These are phyloP conservation scores for Eonycteris spelaea DNA, from an alignment of 2,113 vertebrate species.

Conservation along the genomic window DNA sequence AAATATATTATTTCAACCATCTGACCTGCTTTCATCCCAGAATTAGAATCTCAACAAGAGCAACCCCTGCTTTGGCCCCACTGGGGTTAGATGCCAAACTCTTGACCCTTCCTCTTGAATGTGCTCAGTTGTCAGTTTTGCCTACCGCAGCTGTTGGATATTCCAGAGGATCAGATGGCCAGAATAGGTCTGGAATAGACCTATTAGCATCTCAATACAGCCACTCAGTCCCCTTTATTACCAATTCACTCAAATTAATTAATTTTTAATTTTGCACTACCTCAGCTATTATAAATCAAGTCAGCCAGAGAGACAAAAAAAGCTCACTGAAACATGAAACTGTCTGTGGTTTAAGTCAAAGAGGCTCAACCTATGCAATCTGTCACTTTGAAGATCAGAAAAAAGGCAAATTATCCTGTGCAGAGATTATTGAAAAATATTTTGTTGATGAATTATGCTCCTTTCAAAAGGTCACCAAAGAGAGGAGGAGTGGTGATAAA, in stretches of 20 bases:
- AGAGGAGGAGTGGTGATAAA: not conserved
- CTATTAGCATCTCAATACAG: constrained; percentile 77
- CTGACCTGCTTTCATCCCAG: not conserved
- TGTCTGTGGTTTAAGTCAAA: constrained; percentile 61
- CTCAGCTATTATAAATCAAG: constrained; percentile 84
- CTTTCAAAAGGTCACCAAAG: constrained; percentile 63
- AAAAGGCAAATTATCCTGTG: constrained; percentile 74
- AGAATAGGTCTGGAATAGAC: constrained; percentile 59
- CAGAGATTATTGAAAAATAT: constrained; percentile 75
- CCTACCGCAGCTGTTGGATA: constrained; percentile 56
- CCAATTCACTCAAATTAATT: constrained; percentile 83
- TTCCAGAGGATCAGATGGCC: constrained; percentile 69
- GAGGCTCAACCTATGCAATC: constrained; percentile 74
- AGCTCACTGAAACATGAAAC: constrained; percentile 73
- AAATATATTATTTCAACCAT: constrained; percentile 30
- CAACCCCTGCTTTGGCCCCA: not conserved
- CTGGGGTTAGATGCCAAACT: constrained; percentile 45
- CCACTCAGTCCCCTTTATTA: constrained; percentile 75
- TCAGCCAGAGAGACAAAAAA: constrained; percentile 59
- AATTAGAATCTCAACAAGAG: not conserved
- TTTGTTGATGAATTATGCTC: constrained; percentile 75
- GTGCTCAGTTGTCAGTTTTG: constrained; percentile 39
- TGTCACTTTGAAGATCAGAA: constrained; percentile 75
- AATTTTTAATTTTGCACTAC: constrained; percentile 85
- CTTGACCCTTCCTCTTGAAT: constrained; percentile 51